phyloP scores from a whole-genome alignment of 2,888 invertebrate species.

The Pandemis cinnamomeana region DNA sequence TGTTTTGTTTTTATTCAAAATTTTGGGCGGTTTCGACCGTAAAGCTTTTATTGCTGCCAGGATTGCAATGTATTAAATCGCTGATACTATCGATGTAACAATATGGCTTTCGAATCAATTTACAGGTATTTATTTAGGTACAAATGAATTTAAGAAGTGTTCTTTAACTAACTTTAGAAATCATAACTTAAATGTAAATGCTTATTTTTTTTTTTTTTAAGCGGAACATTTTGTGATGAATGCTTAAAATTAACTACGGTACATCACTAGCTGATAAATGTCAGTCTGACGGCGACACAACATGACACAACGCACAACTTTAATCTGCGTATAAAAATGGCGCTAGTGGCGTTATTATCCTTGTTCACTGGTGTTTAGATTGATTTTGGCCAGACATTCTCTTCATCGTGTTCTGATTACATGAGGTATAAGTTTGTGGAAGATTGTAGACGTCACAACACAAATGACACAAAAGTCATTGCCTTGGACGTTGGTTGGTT shows the following conservation, averaged over 20 bases:
- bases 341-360: background rate
- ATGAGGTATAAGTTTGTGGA: background rate
- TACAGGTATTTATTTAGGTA: too few relatives aligned
- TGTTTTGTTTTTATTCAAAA: conserved; percentile 40
- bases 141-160: too few relatives aligned
- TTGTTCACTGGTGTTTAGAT: background rate
- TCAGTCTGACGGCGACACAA: background rate
- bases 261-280: background rate
- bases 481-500: background rate
- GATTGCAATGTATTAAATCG: background rate
- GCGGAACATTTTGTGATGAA: background rate
- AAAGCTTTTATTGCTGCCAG: background rate
- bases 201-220: too few relatives aligned
- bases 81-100: background rate
- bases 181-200: too few relatives aligned
- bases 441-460: conserved; percentile 5
- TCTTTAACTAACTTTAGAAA: too few relatives aligned
- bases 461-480: background rate
- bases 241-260: background rate
- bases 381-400: background rate
- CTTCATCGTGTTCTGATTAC: background rate
- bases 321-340: background rate
- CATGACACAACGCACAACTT: background rate
- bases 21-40: background rate
- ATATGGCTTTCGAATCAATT: background rate